phyloP scores from a whole-genome alignment of 2,113 vertebrate genomes.

The Tamias sibiricus region DNA sequence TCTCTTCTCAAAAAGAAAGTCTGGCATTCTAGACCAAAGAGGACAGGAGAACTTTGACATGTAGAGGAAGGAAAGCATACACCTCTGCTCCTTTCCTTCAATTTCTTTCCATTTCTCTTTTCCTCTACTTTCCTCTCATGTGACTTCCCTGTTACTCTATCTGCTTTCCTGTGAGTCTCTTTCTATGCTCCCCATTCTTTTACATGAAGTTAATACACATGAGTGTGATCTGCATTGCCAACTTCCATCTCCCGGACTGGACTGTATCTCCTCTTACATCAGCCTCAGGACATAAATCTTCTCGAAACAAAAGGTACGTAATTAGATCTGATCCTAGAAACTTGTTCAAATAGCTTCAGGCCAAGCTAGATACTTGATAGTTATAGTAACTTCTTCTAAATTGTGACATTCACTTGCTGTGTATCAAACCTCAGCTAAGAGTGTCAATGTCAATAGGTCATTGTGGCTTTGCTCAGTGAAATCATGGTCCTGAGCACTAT shows the following conservation, averaged over 20 bases:
- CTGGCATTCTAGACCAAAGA: not conserved
- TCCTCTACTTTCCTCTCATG: too few species aligned
- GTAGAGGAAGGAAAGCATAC: not conserved
- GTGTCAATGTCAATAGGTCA: not conserved
- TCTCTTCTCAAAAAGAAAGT: not conserved
- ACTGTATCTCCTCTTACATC: not conserved
- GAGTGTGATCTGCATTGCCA: not conserved
- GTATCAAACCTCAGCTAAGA: not conserved
- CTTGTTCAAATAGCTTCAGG: not conserved
- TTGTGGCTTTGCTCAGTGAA: not conserved
- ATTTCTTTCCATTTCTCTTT: not conserved
- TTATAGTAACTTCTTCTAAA: not conserved
- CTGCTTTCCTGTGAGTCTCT: not conserved
- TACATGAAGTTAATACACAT: not conserved
- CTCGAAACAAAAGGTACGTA: not conserved
- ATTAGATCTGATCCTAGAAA: not conserved
- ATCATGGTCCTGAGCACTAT: not conserved
- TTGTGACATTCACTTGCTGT: not conserved
- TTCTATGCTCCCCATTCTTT: too few species aligned
- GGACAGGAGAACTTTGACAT: not conserved
- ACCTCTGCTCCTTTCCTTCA: not conserved
- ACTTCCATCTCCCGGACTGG: not conserved
- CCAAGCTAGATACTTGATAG: not conserved
- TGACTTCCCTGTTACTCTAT: not conserved
- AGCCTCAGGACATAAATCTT: not conserved